phyloP scores from a whole-genome alignment of 1,140 invertebrate genomes.

The Calycopis cecrops region DNA sequence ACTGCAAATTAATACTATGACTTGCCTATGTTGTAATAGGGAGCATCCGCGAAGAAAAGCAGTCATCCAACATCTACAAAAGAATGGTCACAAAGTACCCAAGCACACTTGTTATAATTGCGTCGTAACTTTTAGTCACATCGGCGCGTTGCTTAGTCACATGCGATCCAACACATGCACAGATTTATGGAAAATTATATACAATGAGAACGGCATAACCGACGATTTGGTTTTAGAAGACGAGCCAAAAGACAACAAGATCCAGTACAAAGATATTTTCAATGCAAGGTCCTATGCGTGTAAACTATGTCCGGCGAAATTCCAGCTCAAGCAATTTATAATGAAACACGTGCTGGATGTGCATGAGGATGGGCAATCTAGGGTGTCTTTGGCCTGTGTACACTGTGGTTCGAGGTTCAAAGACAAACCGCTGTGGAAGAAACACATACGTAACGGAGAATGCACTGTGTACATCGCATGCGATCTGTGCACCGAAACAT shows the following conservation, averaged over 20 bases:
- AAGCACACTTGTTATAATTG: conserved; percentile 78
- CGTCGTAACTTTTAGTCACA: conserved; percentile 73
- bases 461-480: conserved; percentile 70
- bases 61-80: conserved; percentile 72
- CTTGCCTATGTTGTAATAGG: conserved; percentile 66
- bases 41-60: conserved; percentile 68
- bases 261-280: conserved; percentile 70
- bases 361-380: conserved; percentile 67
- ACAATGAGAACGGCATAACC: conserved; percentile 68
- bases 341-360: conserved; percentile 73
- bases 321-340: conserved; percentile 71
- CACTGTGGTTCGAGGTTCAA: conserved; percentile 66
- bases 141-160: conserved; percentile 69
- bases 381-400: conserved; percentile 56
- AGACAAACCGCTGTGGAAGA: conserved; percentile 64
- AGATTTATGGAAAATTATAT: conserved; percentile 71
- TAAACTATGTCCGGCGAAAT: conserved; percentile 70
- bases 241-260: conserved; percentile 52
- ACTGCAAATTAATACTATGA: conserved; percentile 70
- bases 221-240: conserved; percentile 66
- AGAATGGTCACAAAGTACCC: conserved; percentile 70
- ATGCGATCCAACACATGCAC: conserved; percentile 71
- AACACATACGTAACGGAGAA: conserved; percentile 69
- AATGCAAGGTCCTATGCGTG: conserved; percentile 71
- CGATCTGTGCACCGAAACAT: conserved; percentile 69